Evolutionary conservation across 2,113 vertebrate genomes (phyloP).

Genomic region (Ginglymostoma cirratum): DNA sequence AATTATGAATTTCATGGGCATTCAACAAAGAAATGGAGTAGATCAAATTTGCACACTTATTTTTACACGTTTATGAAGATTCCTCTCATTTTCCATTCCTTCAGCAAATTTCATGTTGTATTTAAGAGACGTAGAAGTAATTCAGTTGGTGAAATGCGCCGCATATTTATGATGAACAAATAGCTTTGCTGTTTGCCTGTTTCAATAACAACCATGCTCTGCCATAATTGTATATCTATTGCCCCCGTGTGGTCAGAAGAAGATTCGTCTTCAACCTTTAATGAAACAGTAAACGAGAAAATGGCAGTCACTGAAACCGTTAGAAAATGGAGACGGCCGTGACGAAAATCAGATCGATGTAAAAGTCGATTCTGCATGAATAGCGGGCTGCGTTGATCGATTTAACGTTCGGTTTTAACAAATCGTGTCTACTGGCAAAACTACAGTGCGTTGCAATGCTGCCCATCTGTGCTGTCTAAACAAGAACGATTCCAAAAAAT

Average conservation of each 20-base stretch:
- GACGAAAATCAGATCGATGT: not conserved
- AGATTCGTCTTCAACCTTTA: too few relatives aligned
- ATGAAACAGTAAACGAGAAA: not conserved
- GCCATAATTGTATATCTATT: not conserved
- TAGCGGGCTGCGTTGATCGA: too few relatives aligned
- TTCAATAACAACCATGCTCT: not conserved
- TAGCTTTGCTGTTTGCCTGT: not conserved
- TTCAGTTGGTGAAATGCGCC: not conserved
- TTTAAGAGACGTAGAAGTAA: not conserved
- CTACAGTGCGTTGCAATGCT: not conserved
- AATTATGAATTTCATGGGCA: not conserved
- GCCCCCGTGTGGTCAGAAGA: slow-evolving; percentile 14
- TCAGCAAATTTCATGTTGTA: not conserved
- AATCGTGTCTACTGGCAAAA: not conserved
- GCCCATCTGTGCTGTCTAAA: not conserved
- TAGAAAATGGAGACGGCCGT: slow-evolving; percentile 29
- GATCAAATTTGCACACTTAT: not conserved
- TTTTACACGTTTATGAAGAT: not conserved
- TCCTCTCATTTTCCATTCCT: not conserved
- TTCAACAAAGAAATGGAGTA: not conserved
- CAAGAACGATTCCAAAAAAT: not conserved
- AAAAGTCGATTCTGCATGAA: not conserved
- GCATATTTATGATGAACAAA: not conserved
- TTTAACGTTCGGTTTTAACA: not conserved
- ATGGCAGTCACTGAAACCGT: slow-evolving; percentile 15